Percentiles rank a stretch among this genome's conserved stretches.
Evolutionary conservation across 2,113 vertebrate genomes (phyloP).

Genomic region (Albula goreensis): DNA sequence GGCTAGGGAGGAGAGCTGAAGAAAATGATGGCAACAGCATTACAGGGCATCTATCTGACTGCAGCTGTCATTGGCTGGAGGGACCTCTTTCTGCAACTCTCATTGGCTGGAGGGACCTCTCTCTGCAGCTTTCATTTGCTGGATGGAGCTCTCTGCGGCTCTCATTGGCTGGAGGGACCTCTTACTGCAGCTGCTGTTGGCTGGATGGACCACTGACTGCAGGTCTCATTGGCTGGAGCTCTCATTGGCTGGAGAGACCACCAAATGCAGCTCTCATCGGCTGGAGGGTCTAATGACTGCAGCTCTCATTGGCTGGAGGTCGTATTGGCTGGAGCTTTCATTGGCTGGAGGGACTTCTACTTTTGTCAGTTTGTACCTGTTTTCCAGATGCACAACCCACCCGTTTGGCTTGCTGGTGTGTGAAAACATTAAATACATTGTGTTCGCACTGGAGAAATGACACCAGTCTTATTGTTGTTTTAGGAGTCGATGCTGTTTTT

Average conservation of each 20-base stretch:
- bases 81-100: neutral
- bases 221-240: neutral
- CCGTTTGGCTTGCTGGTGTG: constrained; percentile 53
- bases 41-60: constrained; percentile 16
- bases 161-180: neutral
- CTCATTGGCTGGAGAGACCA: neutral
- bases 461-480: constrained; percentile 68
- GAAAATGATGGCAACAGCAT: constrained; percentile 44
- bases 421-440: neutral
- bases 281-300: neutral
- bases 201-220: neutral
- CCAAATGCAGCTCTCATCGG: neutral
- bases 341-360: neutral
- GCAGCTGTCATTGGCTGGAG: constrained; percentile 30
- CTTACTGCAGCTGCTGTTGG: neutral
- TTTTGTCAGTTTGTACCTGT: constrained; percentile 40
- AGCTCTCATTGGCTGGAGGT: neutral
- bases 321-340: neutral
- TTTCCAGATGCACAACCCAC: constrained; percentile 57
- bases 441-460: constrained; percentile 54
- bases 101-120: neutral
- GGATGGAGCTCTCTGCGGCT: constrained; percentile 1
- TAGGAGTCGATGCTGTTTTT: constrained; percentile 71
- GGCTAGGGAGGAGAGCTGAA: constrained; percentile 61
- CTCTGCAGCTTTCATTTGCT: neutral